Percentiles rank a stretch among this genome's conserved stretches.
Evolutionary conservation across 2,797 vertebrate species (phyloP).

Genomic region (Bovichtus diacanthus): DNA sequence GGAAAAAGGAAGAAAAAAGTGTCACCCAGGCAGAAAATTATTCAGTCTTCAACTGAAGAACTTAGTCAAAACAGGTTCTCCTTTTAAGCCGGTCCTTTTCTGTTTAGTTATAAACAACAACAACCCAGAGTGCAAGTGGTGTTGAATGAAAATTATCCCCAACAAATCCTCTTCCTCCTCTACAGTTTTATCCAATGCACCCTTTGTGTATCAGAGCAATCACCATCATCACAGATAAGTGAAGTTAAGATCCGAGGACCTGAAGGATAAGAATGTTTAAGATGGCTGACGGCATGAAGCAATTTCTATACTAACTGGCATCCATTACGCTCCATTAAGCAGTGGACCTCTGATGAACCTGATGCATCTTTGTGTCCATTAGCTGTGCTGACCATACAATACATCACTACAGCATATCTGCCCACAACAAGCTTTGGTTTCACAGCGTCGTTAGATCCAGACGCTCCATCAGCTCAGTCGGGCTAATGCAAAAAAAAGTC

Average conservation of each 20-base stretch:
- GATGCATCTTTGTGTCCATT: constrained; percentile 62
- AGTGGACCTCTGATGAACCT: constrained; percentile 49
- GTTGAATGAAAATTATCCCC: constrained; percentile 9
- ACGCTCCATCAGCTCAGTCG: constrained; percentile 33
- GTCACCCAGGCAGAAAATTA: constrained; percentile 12
- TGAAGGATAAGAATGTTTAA: constrained; percentile 47
- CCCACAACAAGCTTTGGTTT: constrained; percentile 62
- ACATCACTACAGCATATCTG: constrained; percentile 44
- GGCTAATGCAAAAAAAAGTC: constrained; percentile 17
- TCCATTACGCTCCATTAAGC: constrained; percentile 81
- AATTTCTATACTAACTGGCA: constrained; percentile 52
- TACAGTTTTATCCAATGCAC: constrained; percentile 25
- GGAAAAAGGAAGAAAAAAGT: constrained; percentile 15
- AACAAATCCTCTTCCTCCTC: constrained; percentile 23
- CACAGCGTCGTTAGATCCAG: constrained; percentile 16
- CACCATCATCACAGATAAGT: constrained; percentile 31
- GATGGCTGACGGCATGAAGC: constrained; percentile 51
- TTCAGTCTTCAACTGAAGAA: constrained; percentile 19
- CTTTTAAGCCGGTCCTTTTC: constrained; percentile 3
- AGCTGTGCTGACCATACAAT: constrained; percentile 69
- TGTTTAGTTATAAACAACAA: constrained; percentile 8
- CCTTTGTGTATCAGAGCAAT: constrained; percentile 36
- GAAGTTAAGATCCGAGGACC: constrained; percentile 33
- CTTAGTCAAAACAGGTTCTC: constrained; percentile 12
- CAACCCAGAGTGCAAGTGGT: not conserved